Percentiles rank a stretch among this genome's conserved stretches.
Evolutionary conservation across 2,113 vertebrate genomes (phyloP).

Genomic region (Heloderma charlesbogerti): DNA sequence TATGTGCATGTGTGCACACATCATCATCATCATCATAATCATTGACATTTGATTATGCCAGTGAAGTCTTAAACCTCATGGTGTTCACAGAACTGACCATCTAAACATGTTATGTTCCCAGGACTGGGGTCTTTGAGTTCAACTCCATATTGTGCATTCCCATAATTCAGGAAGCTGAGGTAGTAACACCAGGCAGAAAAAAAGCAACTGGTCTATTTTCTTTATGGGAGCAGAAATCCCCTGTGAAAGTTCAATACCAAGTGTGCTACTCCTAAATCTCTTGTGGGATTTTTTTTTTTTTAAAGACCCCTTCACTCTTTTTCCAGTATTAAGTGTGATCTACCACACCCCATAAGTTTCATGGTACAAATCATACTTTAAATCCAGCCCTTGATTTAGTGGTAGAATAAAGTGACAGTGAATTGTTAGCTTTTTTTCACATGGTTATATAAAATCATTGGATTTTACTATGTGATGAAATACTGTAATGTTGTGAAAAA

Average conservation of each 20-base stretch:
- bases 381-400: background rate
- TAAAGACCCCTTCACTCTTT: background rate
- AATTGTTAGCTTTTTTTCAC: rapidly evolving
- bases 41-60: too few species aligned
- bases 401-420: background rate
- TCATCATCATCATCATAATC: too few species aligned
- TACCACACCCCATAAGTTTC: background rate
- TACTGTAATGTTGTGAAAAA: background rate
- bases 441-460: background rate
- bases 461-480: background rate
- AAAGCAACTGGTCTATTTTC: background rate
- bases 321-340: background rate
- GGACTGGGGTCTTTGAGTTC: background rate
- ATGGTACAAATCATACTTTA: slow-evolving; percentile 5
- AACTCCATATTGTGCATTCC: background rate
- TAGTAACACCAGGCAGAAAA: background rate
- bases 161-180: background rate
- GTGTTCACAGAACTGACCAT: background rate
- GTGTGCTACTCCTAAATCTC: background rate
- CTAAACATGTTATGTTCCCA: background rate
- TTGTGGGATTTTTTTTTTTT: background rate
- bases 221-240: background rate
- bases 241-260: background rate
- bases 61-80: background rate
- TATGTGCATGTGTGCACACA: too few species aligned